Evolutionary conservation across 2,113 vertebrate genomes (phyloP), one percentile per base, ranked within the genome.

Genomic region (Clinocottus analis): DNA sequence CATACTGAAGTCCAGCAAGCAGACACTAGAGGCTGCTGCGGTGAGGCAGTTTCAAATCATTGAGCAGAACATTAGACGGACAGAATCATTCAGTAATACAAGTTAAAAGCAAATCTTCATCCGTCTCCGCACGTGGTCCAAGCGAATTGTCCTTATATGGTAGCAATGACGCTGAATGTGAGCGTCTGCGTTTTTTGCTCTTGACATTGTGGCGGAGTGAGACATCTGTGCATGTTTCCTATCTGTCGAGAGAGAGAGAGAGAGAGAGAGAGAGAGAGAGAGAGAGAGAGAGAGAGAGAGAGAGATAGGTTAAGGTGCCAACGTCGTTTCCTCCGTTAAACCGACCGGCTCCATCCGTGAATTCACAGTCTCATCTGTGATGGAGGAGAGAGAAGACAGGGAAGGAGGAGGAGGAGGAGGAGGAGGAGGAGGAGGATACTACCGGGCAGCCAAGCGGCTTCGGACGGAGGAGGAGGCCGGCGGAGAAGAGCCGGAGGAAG

Each of bases 391-490:
- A 47, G 71, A 19, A 33, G 56, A 69, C 41, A 19, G 29, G 37
- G 58, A 10, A 43, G 64, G 43, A 39, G 88, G 16, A 37, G 85
- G 85, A 90, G 59, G 53, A 55, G 58, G 21, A 55, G 51, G 71
- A 73, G 23, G 23, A 72, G 77, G 61, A 69, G 56, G 68, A 73
- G 72, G 43, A 55, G 77, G 77, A 21, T 63, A 79, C 59, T 71
- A 82, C 61, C 80, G 62, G 37, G 25, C 61, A 6, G 84, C 88
- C 58, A 90, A 90, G 60, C 81, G 86, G 43, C 75, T 72, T 7
- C 86, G 88, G 17, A 70, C 58, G 1, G 84, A 83, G 11, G 27
- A 80, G 65, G 68, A 86, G 41, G 65, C 64, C 35, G 69, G 13
- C 2, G 70, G 25, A 6, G 81, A 75, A 27, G 83, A 84, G 80